Conservation (phyloP, 2,888 invertebrate genomes). For the Nephrocerus scutellatus region DNA sequence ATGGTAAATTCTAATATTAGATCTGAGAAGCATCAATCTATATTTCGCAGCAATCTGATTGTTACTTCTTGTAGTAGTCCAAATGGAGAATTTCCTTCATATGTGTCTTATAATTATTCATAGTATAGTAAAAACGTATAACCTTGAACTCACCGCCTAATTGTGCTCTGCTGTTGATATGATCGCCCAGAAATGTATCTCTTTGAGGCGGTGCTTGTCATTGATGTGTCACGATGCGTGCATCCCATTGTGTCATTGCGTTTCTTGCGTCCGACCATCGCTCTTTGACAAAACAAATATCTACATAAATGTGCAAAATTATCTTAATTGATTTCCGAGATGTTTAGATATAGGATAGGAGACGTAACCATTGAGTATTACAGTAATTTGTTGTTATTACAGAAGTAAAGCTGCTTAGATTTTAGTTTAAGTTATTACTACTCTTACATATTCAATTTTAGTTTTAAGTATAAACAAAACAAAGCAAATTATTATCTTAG, state of each 20-base stretch:
- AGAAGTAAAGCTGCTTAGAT: neutral
- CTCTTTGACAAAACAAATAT: constrained; percentile 42
- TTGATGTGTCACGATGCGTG: constrained; percentile 44
- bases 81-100: too few species aligned
- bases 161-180: constrained; percentile 42
- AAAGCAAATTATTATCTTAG: neutral
- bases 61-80: too few species aligned
- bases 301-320: too few species aligned
- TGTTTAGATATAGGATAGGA: too few species aligned
- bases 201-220: constrained; percentile 46
- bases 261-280: constrained; percentile 35
- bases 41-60: too few species aligned
- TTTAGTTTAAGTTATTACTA: neutral
- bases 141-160: constrained; percentile 37
- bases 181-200: constrained; percentile 44
- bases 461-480: neutral
- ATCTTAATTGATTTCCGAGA: too few species aligned
- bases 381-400: too few species aligned
- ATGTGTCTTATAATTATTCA: neutral
- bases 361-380: too few species aligned
- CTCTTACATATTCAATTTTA: neutral
- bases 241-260: constrained; percentile 40
- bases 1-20: too few species aligned
- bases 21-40: too few species aligned
- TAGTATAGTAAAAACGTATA: constrained; percentile 1